A percentile compares a stretch with the other conserved stretches of the same genome.
Conservation (phyloP, 2,113 vertebrate genomes). For the Corythornis madagascariensis region DNA sequence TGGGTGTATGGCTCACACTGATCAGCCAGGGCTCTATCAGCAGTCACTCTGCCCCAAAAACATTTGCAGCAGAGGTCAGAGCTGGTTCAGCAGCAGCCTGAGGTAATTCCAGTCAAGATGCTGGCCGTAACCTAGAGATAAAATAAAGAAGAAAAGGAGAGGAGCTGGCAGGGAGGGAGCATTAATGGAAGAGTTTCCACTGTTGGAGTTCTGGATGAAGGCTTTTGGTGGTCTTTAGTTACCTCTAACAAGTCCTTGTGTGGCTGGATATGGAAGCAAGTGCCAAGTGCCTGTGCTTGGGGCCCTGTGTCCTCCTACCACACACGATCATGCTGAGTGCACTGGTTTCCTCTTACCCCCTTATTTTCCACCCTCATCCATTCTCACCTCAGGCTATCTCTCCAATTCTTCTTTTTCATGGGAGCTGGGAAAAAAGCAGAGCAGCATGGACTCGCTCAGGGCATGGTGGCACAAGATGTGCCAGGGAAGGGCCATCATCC, state of each 20-base stretch:
- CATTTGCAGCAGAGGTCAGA: background rate
- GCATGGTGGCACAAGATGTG: no score
- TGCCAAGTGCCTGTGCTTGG: background rate
- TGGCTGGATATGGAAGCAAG: background rate
- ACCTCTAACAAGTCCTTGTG: background rate
- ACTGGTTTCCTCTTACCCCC: background rate
- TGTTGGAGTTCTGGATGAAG: background rate
- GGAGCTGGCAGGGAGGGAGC: background rate
- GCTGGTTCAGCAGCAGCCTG: background rate
- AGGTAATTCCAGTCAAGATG: background rate
- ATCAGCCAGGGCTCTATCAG: background rate
- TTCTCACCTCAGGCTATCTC: accelerated
- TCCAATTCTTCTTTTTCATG: background rate
- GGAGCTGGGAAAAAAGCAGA: background rate
- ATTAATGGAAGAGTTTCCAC: background rate
- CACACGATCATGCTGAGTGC: accelerated
- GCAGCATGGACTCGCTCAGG: background rate
- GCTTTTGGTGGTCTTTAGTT: background rate
- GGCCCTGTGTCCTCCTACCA: accelerated
- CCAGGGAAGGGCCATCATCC: background rate
- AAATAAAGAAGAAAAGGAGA: background rate
- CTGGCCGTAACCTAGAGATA: background rate
- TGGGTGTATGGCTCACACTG: background rate
- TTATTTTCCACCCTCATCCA: background rate
- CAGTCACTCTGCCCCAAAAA: background rate